Base-by-base conservation (phyloP, 2,797 vertebrate genomes). In the Poecilia wingei region DNA sequence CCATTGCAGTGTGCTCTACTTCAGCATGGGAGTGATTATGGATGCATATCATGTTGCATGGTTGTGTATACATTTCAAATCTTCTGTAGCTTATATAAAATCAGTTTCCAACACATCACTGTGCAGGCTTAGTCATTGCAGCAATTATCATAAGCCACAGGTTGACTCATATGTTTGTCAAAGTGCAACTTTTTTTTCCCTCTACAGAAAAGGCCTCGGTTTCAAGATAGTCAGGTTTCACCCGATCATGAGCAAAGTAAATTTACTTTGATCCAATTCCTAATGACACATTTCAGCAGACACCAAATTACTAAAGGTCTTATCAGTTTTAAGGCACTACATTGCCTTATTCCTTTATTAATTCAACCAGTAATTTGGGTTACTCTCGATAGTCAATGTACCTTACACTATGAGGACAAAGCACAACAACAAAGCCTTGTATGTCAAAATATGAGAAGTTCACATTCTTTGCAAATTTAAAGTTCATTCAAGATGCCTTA, bases 141-240 rank as follows among this genome's bases (percentile, higher is more conserved):
- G 85, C 87, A 92, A 92, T 94, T 92, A 94, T 95, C 92, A 91
- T 80, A 91, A 95, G 82, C 94, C 94, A 92, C 94, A 93, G 87
- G 92, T 92, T 95, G 95, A 96, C 93, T 96, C 95, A 94, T 92
- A 88, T 96, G 93, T 95, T 95, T 96, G 92, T 95, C 89, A 86
- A 91, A 93, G 89, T 89, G 85, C 31, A 72, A 77, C 86, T 90
- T 53, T 82, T 64, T 80, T 79, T 74, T 71, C 78, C 77, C 84
- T 83, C 45, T 79, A 66, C 85, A 84, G 66, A 78, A 80, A 81
- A 89, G 84, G 66, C 64, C 55, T 79, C 43, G 1, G 81, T 69
- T 85, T 87, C 81, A 83, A 83, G 77, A 68, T 41, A 68, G 55
- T 82, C 70, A 64, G 74, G 69, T 88, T 84, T 85, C 79, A 74